Base-by-base conservation (phyloP, 2,113 vertebrate species). In the Panthera tigris region DNA sequence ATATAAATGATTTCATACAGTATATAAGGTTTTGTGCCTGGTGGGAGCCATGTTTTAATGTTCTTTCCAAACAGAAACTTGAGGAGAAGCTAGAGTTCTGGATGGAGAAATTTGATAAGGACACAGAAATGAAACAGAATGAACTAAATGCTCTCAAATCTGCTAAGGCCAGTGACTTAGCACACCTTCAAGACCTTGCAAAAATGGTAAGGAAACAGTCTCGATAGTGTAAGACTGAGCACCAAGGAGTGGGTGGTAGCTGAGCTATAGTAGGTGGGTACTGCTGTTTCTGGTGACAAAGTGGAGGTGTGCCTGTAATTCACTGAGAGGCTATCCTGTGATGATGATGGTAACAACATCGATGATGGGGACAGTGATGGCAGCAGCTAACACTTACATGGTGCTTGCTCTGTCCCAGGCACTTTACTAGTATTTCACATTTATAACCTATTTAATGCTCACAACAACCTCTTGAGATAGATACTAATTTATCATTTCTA, bases 81-180 rank as follows among this genome's bases (percentile, higher is more conserved):
- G 98, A 98, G 83, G 99, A 99, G 94, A 99, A 98, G 96, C 96
- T 99, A 82, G 99, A 99, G 61, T 98, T 98, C 89, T 99, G 99
- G 99, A 98, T 99, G 97, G 99, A 99, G 82, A 99, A 99, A 65
- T 99, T 99, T 48, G 98, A 99, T 83, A 99, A 98, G 4, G 99
- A 99, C 92, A 98, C 97, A 1, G 97, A 99, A 3, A 97, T 97
- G 74, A 99, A 99, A 95, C 99, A 99, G 0, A 90, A 98, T 74
- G 99, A 99, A 92, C 97, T 99, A 57, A 98, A 98, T 52, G 45
- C 97, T 76, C 93, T 99, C 23, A 99, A 98, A 98, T 93, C 95
- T 52, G 94, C 98, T 29, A 99, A 98, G 93, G 97, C 98, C 87
- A 98, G 96, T n/a, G 99, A 99, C 97, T 89, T 99, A 63, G 69